Base-by-base conservation (phyloP, 2,113 vertebrate genomes). In the Zosterops japonicus region DNA sequence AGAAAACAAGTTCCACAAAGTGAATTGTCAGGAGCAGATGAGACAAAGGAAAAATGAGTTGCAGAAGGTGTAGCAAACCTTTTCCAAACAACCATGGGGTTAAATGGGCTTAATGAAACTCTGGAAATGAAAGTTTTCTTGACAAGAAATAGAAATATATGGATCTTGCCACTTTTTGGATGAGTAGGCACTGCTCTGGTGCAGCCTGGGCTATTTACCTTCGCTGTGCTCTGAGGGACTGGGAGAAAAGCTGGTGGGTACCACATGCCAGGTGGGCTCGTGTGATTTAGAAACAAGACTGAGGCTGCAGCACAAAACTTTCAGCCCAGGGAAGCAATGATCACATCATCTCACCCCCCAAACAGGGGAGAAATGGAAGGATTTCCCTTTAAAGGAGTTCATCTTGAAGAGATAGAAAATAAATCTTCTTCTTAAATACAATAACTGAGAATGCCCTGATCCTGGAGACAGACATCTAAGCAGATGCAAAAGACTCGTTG, bases 381-480 rank as follows among this genome's bases (percentile, higher is more conserved):
- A 56, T n/a, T 74, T 77, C 65, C 50, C 52, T 94, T 94, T 87
- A 81, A 89, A 86, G 25, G n/a, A 69, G 29, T 55, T 89, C 17
- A 67, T 83, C 89, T 57, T 46, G 21, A 86, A 92, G 50, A 88
- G 18, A 78, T 14, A 49, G 84, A 89, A 95, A 55, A 14, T 60
- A 89, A 90, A 86, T 52, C 39, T 70, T 90, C 60, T 55, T 88
- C 86, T 90, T 90, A 89, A 83, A 89, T 86, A 74, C 4, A 0
- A 41, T 77, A 90, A 89, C 80, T 67, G 71, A 91, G 89, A 78
- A 96, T 67, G 89, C 69, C 52, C 80, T 84, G 70, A 87, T 92
- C 60, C 80, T 87, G 91, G 93, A 97, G 96, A 92, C 93, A 97
- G 93, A 94, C 94, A 71, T 93, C 80, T 89, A 90, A 92, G 91